Evolutionary conservation across 2,797 vertebrate species (phyloP).

Genomic region (Poliocrania exsul): DNA sequence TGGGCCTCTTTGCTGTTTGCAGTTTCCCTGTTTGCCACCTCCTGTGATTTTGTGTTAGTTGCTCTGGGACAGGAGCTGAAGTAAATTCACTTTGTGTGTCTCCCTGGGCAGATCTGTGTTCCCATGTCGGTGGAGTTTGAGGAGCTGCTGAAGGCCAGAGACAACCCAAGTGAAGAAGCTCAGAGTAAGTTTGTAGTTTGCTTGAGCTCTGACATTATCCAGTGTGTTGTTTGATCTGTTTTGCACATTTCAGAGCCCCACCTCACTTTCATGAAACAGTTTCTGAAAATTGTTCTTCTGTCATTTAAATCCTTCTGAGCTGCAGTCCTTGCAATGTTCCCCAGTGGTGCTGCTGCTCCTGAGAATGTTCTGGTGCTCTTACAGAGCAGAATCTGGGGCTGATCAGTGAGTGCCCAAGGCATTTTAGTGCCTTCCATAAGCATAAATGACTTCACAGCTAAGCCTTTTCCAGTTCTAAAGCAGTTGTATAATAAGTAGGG

Average conservation of each 20-base stretch:
- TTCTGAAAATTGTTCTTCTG: background rate
- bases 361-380: background rate
- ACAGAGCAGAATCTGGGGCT: background rate
- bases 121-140: slow-evolving; percentile 99
- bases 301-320: background rate
- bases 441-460: background rate
- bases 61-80: background rate
- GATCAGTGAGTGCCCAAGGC: background rate
- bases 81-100: background rate
- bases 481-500: background rate
- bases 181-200: slow-evolving; percentile 84
- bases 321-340: background rate
- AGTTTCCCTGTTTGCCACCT: background rate
- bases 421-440: background rate
- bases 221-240: background rate
- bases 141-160: slow-evolving; percentile 93
- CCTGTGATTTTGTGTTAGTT: background rate
- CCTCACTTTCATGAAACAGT: background rate
- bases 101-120: slow-evolving; percentile 87
- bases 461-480: background rate
- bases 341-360: background rate
- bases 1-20: background rate
- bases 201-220: fast-evolving
- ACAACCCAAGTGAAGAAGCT: slow-evolving; percentile 95
- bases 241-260: background rate